Evolutionary conservation across 2,888 invertebrate genomes (phyloP).

Genomic region (Xylota segnis): DNA sequence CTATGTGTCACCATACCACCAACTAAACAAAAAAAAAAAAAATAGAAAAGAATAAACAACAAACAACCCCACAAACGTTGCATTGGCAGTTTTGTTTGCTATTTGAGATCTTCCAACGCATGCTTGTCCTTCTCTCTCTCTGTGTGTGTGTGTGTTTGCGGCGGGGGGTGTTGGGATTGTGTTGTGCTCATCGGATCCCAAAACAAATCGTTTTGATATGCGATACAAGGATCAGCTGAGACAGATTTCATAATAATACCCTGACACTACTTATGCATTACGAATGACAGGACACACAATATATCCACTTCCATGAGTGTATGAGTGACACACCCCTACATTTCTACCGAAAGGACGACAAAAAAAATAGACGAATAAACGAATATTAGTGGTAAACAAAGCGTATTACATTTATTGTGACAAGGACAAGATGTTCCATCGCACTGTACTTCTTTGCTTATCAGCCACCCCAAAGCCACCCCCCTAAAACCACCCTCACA

Average conservation of each 20-base stretch:
- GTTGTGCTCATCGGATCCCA: constrained; percentile 41
- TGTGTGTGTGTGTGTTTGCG: too few species aligned
- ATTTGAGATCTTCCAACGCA: neutral
- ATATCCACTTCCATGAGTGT: constrained; percentile 20
- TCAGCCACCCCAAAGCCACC: neutral
- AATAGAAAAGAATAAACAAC: neutral
- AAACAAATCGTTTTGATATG: constrained; percentile 56
- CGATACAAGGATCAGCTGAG: constrained; percentile 39
- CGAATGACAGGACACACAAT: constrained; percentile 41
- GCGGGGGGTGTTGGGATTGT: constrained; percentile 26
- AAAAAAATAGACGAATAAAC: constrained; percentile 21
- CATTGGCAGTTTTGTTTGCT: constrained; percentile 22
- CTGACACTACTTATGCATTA: constrained; percentile 18
- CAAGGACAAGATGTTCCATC: constrained; percentile 79
- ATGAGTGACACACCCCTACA: neutral
- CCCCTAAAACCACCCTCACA: neutral
- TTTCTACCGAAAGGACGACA: constrained; percentile 23
- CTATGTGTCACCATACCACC: constrained; percentile 7
- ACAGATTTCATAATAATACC: constrained; percentile 52
- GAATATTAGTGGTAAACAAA: constrained; percentile 80
- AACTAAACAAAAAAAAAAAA: neutral
- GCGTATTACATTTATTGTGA: constrained; percentile 80
- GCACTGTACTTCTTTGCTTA: constrained; percentile 38
- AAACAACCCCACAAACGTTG: neutral
- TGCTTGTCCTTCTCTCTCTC: neutral